Evolutionary conservation across 2,113 vertebrate genomes (phyloP).

Genomic region (Platycercus adscitus): DNA sequence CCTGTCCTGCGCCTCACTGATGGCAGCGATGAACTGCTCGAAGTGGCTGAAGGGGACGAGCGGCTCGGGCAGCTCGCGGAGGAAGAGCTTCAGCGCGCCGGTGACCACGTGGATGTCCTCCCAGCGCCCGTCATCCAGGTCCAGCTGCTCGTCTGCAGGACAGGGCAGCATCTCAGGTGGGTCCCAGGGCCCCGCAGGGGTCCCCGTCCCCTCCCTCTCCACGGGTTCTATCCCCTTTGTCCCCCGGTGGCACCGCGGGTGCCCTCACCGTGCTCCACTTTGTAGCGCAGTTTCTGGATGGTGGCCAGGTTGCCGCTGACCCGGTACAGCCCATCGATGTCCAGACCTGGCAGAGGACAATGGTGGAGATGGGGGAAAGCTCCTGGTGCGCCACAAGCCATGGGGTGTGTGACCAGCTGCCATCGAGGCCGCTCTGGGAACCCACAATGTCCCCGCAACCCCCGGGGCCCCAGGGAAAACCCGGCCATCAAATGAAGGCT

Average conservation of each 20-base stretch:
- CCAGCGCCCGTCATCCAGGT: conserved; percentile 91
- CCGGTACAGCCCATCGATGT: conserved; percentile 92
- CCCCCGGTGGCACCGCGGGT: accelerated
- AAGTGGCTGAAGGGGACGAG: conserved; percentile 90
- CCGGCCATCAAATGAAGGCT: background rate
- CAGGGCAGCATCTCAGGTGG: background rate
- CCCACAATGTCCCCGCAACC: background rate
- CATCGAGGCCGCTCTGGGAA: accelerated
- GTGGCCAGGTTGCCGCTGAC: conserved; percentile 94
- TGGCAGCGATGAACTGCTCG: conserved; percentile 85
- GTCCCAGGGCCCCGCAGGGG: accelerated
- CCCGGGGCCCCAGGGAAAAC: background rate
- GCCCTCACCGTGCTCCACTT: conserved; percentile 89
- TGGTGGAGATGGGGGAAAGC: background rate
- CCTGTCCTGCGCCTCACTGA: conserved; percentile 79
- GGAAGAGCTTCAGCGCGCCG: conserved; percentile 92
- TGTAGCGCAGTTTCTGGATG: conserved; percentile 93
- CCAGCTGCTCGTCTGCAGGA: conserved; percentile 83
- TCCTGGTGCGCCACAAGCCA: background rate
- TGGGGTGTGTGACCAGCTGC: background rate
- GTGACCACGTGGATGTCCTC: conserved; percentile 94
- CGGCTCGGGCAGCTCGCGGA: conserved; percentile 89
- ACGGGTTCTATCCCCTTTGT: background rate
- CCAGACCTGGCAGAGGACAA: conserved; percentile 77
- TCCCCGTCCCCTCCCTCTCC: accelerated